phyloP scores from a whole-genome alignment of 2,797 vertebrate species.

The Galago senegalensis region DNA sequence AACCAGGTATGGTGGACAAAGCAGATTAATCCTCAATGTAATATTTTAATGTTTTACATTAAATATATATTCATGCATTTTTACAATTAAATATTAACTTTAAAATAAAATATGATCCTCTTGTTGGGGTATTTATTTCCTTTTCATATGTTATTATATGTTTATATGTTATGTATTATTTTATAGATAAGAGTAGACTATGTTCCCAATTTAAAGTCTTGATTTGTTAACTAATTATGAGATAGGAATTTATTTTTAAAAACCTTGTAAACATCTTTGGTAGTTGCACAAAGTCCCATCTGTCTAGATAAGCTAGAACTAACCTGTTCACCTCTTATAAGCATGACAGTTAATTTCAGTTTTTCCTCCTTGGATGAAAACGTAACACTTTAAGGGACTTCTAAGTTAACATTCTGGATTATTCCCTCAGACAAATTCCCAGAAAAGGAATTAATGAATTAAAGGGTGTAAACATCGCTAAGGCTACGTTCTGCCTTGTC shows the following conservation, averaged over 20 bases:
- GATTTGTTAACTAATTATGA: conserved; percentile 13
- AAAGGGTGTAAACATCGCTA: not conserved
- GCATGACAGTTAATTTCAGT: not conserved
- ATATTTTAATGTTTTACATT: not conserved
- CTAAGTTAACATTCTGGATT: conserved; percentile 3
- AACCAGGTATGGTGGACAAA: not conserved
- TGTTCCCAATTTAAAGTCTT: conserved; percentile 42
- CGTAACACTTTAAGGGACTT: not conserved
- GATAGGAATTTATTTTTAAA: not conserved
- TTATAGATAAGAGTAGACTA: not conserved
- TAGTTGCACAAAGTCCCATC: not conserved
- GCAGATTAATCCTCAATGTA: not conserved
- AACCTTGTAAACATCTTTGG: not conserved
- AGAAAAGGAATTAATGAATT: not conserved
- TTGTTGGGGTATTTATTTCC: not conserved
- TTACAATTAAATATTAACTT: conserved; percentile 7
- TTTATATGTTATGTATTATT: not conserved
- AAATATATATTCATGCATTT: not conserved
- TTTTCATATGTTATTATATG: not conserved
- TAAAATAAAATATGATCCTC: not conserved
- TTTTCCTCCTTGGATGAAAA: not conserved
- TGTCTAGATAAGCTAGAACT: not conserved
- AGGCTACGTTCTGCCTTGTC: not conserved
- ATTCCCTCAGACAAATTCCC: not conserved
- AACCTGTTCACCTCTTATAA: not conserved